These are phyloP conservation scores for Acromyrmex echinatior DNA, from an alignment of 1,140 invertebrate species.

Conservation along the genomic window DNA sequence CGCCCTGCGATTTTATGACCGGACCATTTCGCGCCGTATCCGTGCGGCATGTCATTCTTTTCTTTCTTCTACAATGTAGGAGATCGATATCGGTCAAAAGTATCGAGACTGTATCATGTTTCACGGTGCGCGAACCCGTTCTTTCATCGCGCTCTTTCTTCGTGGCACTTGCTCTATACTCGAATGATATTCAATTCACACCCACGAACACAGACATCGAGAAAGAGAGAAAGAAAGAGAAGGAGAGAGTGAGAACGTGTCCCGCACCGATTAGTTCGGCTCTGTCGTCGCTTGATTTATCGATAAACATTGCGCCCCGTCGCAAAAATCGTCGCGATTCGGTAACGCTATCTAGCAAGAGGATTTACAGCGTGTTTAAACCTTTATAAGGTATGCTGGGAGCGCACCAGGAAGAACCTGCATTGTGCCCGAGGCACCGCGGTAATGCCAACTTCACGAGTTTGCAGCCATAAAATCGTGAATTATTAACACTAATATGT, in stretches of 20 bases:
- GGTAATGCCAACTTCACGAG: slow-evolving; percentile 78
- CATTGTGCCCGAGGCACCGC: slow-evolving; percentile 59
- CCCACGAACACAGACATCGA: slow-evolving; percentile 37
- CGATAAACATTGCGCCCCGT: background rate
- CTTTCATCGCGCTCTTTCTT: slow-evolving; percentile 32
- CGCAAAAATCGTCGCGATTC: slow-evolving; percentile 54
- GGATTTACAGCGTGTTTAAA: slow-evolving; percentile 59
- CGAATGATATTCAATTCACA: slow-evolving; percentile 64
- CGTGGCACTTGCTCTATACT: slow-evolving; percentile 56
- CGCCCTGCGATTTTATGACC: slow-evolving; percentile 58
- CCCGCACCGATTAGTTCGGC: slow-evolving; percentile 36
- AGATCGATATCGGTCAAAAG: slow-evolving; percentile 70
- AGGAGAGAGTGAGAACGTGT: background rate
- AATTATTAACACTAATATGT: slow-evolving; percentile 80
- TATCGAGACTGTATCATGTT: slow-evolving; percentile 74
- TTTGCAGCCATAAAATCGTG: slow-evolving; percentile 77
- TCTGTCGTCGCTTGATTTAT: slow-evolving; percentile 38
- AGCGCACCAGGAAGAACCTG: slow-evolving; percentile 54
- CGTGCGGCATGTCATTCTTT: slow-evolving; percentile 59
- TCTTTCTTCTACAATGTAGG: slow-evolving; percentile 65
- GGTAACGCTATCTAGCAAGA: slow-evolving; percentile 49
- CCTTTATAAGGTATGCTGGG: slow-evolving; percentile 39
- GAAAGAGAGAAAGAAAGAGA: background rate
- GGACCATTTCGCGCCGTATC: slow-evolving; percentile 66
- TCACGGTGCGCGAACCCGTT: slow-evolving; percentile 65